phyloP scores from a whole-genome alignment of 2,888 invertebrate genomes.

The Anagyrus pseudococci region DNA sequence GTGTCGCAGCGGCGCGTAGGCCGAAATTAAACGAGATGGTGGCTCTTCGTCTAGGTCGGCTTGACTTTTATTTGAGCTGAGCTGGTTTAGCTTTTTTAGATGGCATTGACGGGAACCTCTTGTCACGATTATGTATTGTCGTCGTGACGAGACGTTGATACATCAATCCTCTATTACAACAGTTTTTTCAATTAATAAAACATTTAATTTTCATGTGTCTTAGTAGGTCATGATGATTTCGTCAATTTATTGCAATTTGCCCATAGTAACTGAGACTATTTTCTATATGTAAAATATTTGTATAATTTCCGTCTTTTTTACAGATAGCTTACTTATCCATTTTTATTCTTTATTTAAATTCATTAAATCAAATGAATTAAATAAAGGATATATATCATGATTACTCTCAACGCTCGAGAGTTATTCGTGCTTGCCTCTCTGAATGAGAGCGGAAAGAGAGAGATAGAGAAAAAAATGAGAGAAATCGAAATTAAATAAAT shows the following conservation, averaged over 20 bases:
- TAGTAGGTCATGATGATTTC: too few species aligned
- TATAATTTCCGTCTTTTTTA: neutral
- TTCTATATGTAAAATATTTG: neutral
- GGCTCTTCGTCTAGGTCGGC: too few species aligned
- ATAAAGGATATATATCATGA: slow-evolving; percentile 10
- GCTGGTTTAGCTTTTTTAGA: neutral
- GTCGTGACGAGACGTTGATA: slow-evolving; percentile 7
- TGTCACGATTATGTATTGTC: slow-evolving; percentile 17
- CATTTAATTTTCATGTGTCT: too few species aligned
- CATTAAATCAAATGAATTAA: slow-evolving; percentile 20
- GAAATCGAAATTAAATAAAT: neutral
- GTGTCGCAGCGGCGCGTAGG: slow-evolving; percentile 7
- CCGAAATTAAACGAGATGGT: neutral
- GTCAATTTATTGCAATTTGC: too few species aligned
- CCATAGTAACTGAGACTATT: too few species aligned
- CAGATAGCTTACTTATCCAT: neutral
- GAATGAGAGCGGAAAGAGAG: too few species aligned
- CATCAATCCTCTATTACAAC: neutral
- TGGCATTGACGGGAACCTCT: neutral
- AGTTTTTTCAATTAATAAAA: neutral
- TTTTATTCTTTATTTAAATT: slow-evolving; percentile 18
- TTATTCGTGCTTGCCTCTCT: too few species aligned
- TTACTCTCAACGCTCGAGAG: neutral
- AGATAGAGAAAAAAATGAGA: neutral
- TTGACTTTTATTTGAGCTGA: too few species aligned